Percentiles rank a stretch among this genome's conserved stretches.
phyloP scores from a whole-genome alignment of 2,113 vertebrate genomes.

The Todiramphus chloris region DNA sequence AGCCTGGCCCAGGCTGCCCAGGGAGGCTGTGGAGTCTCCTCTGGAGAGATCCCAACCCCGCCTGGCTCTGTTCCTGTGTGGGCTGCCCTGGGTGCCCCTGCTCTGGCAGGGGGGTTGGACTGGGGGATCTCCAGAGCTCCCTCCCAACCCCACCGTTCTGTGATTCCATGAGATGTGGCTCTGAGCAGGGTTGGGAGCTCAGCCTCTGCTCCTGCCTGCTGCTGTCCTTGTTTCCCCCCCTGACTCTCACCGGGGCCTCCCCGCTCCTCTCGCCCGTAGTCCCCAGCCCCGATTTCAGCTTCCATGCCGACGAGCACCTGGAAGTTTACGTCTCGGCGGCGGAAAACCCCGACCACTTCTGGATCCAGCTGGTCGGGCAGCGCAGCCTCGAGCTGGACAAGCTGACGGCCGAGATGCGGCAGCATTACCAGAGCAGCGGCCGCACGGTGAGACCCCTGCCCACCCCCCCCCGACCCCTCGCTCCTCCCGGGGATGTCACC shows the following conservation, averaged over 20 bases:
- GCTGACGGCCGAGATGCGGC: slow-evolving; percentile 85
- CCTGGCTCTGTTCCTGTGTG: too few species aligned
- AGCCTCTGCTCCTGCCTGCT: not conserved
- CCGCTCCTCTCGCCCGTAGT: slow-evolving; percentile 56
- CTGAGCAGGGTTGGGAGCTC: too few species aligned
- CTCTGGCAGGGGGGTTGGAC: too few species aligned
- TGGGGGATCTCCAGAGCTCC: too few species aligned
- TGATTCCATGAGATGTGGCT: not conserved
- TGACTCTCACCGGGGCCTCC: rapidly evolving
- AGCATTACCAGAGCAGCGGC: slow-evolving; percentile 73
- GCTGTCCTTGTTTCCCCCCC: not conserved
- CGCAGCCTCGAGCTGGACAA: slow-evolving; percentile 88
- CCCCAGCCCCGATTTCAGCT: slow-evolving; percentile 88
- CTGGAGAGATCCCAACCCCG: too few species aligned
- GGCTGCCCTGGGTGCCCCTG: too few species aligned
- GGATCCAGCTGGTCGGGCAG: slow-evolving; percentile 89
- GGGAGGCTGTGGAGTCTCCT: too few species aligned
- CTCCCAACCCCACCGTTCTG: too few species aligned
- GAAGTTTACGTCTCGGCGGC: slow-evolving; percentile 90
- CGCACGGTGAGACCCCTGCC: slow-evolving; percentile 55
- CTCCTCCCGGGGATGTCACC: rapidly evolving
- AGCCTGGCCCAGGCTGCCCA: too few species aligned
- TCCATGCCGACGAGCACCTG: slow-evolving; percentile 85
- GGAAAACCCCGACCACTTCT: slow-evolving; percentile 88
- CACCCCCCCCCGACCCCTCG: rapidly evolving